These are phyloP conservation scores for Periplaneta americana DNA, from an alignment of 1,140 invertebrate species.

Conservation along the genomic window DNA sequence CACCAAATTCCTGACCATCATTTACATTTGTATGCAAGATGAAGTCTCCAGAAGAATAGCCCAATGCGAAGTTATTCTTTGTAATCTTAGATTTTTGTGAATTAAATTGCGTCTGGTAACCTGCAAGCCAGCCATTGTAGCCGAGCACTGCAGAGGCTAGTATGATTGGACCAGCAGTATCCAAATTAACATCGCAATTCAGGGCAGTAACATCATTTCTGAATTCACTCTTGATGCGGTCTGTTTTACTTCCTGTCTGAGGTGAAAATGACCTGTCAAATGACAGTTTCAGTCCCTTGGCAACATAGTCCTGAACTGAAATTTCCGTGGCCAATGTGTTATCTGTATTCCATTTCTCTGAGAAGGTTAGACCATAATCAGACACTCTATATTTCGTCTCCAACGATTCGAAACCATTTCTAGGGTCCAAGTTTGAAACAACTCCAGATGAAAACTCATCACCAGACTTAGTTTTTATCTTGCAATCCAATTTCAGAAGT, in stretches of 20 bases:
- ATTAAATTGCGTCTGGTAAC: slow-evolving; percentile 88
- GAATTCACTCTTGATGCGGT: slow-evolving; percentile 79
- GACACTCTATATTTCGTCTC: slow-evolving; percentile 94
- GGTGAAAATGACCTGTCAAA: slow-evolving; percentile 91
- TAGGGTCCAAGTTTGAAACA: slow-evolving; percentile 83
- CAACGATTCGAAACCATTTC: slow-evolving; percentile 84
- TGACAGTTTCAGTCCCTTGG: slow-evolving; percentile 85
- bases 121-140: slow-evolving; percentile 87
- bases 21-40: slow-evolving; percentile 91
- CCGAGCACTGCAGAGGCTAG: slow-evolving; percentile 79
- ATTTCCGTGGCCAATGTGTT: slow-evolving; percentile 92
- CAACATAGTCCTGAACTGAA: slow-evolving; percentile 83
- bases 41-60: slow-evolving; percentile 85
- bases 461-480: slow-evolving; percentile 86
- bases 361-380: slow-evolving; percentile 89
- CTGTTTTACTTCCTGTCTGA: slow-evolving; percentile 81
- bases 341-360: slow-evolving; percentile 99
- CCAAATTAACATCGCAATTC: slow-evolving; percentile 87
- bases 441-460: slow-evolving; percentile 90
- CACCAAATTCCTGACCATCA: slow-evolving; percentile 88
- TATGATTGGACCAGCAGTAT: slow-evolving; percentile 78
- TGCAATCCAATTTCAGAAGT: slow-evolving; percentile 87
- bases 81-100: slow-evolving; percentile 81
- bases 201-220: slow-evolving; percentile 80
- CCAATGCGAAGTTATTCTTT: slow-evolving; percentile 92